These are phyloP conservation scores for Crotalus horridus DNA, from an alignment of 2,113 vertebrate genomes.

Conservation along the genomic window DNA sequence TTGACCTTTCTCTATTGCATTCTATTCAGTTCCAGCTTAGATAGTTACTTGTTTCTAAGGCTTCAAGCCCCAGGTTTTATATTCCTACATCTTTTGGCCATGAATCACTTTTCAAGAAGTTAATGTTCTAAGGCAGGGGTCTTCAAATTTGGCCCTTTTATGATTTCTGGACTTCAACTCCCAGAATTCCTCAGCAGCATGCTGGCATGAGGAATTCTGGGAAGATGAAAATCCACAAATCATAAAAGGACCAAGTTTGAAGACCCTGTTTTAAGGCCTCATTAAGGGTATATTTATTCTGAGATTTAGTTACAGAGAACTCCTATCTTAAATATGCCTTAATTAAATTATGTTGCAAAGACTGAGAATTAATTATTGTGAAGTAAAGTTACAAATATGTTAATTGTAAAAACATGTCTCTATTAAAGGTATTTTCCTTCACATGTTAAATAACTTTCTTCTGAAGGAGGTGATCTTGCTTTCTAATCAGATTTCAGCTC, in stretches of 20 bases:
- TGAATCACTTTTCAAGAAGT: not conserved
- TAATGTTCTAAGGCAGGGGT: not conserved
- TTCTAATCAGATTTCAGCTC: not conserved
- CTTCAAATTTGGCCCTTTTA: too few relatives aligned
- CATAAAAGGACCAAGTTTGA: too few relatives aligned
- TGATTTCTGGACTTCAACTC: too few relatives aligned
- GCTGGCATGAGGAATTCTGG: too few relatives aligned
- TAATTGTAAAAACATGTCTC: not conserved
- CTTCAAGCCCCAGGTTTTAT: not conserved
- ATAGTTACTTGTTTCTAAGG: conserved; percentile 4
- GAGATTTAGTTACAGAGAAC: fast-evolving
- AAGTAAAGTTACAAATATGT: not conserved
- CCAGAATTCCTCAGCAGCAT: too few relatives aligned
- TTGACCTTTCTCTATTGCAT: not conserved
- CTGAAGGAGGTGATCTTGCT: not conserved
- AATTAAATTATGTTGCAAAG: not conserved
- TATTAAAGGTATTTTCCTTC: not conserved
- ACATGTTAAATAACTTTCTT: not conserved
- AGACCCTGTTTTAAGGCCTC: not conserved
- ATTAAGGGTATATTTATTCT: fast-evolving
- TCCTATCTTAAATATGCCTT: fast-evolving
- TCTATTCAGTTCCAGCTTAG: not conserved
- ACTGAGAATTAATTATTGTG: not conserved
- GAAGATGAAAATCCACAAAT: too few relatives aligned
- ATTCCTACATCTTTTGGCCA: conserved; percentile 4